Conservation (phyloP, 2,888 invertebrate species). For the Parascotia fuliginaria region DNA sequence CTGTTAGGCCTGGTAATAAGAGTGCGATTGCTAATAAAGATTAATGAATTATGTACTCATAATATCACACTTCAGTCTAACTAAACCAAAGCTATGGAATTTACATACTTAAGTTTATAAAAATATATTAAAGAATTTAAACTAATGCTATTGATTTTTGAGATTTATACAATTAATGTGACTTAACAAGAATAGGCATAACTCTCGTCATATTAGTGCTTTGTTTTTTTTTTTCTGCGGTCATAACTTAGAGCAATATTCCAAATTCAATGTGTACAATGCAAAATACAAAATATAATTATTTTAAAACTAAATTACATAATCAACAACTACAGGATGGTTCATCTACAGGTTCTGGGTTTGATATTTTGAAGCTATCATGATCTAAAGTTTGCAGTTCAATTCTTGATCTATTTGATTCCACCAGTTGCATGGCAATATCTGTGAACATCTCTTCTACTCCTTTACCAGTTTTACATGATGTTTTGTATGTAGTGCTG, state of each 20-base stretch:
- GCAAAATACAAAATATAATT: constrained; percentile 14
- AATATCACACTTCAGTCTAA: too few species aligned
- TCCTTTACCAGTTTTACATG: constrained; percentile 94
- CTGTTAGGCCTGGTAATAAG: constrained; percentile 30
- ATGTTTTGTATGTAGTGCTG: constrained; percentile 94
- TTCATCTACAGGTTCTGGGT: constrained; percentile 85
- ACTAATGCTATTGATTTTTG: constrained; percentile 8
- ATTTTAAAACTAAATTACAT: constrained; percentile 26
- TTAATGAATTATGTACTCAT: too few species aligned
- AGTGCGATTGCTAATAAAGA: not conserved
- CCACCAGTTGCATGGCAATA: constrained; percentile 92
- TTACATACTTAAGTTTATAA: not conserved
- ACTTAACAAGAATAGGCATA: constrained; percentile 21
- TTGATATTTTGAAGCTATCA: constrained; percentile 91
- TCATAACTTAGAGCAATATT: constrained; percentile 12
- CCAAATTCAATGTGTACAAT: constrained; percentile 10
- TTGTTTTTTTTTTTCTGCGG: not conserved
- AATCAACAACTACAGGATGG: constrained; percentile 78
- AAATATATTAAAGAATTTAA: not conserved
- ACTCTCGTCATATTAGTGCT: constrained; percentile 8
- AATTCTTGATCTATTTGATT: constrained; percentile 92
- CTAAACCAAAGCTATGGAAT: too few species aligned
- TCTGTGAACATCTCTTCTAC: constrained; percentile 96
- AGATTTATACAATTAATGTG: constrained; percentile 23
- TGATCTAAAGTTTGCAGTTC: constrained; percentile 92